phyloP scores from a whole-genome alignment of 2,113 vertebrate species.

The Phaethornis superciliosus region DNA sequence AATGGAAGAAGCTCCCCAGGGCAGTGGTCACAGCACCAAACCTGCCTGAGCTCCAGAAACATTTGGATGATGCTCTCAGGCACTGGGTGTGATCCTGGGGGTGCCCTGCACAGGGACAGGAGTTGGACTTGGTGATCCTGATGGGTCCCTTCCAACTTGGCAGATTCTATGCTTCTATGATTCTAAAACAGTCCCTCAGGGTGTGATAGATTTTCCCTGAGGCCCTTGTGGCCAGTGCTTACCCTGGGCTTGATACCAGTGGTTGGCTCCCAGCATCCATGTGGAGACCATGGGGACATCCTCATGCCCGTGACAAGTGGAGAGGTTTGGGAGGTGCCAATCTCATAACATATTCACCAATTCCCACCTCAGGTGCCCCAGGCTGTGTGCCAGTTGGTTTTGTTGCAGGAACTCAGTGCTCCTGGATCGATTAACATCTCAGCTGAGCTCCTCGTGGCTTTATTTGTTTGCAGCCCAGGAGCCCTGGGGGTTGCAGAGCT shows the following conservation, averaged over 20 bases:
- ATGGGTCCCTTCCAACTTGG: too few relatives aligned
- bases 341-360: too few relatives aligned
- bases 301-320: accelerated
- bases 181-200: not conserved
- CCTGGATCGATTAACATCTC: constrained; percentile 17
- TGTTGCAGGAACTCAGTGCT: not conserved
- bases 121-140: too few relatives aligned
- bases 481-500: not conserved
- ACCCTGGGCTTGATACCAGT: accelerated
- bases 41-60: too few relatives aligned
- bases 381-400: not conserved
- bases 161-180: too few relatives aligned
- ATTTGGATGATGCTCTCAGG: too few relatives aligned
- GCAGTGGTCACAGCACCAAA: too few relatives aligned
- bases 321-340: not conserved
- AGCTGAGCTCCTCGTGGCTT: not conserved
- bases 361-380: too few relatives aligned
- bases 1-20: too few relatives aligned
- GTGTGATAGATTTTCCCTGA: not conserved
- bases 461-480: constrained; percentile 32
- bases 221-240: not conserved
- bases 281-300: accelerated
- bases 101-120: too few relatives aligned
- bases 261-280: accelerated
- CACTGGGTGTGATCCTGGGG: too few relatives aligned